Base-by-base conservation (phyloP, 2,888 invertebrate species). In the Pandemis corylana region DNA sequence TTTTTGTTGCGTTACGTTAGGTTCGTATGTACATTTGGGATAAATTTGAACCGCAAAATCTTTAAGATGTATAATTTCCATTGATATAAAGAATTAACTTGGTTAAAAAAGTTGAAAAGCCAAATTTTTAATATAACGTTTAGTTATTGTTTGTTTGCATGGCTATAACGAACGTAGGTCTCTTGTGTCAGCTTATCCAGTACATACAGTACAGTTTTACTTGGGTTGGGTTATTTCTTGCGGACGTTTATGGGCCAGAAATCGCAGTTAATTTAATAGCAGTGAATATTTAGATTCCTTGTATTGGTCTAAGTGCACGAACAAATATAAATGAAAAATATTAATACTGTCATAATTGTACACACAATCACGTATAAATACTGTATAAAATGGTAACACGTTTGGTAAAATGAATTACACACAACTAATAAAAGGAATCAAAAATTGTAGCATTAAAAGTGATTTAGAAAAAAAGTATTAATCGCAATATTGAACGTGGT, bases 341-440 rank as follows among this genome's bases (percentile, higher is more conserved):
- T 85, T 89, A 89, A 90, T 90, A 90, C 90, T 88, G 88, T 83
- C 77, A 68, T 76, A 78, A 82, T 83, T 46, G 83, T 80, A 81
- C 84, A 81, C 84, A 85, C 83, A 83, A 84, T 80, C 82, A 80
- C 76, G 78, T 81, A 84, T 80, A 81, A 80, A 83, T 75, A 77
- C 75, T 76, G 76, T 68, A 71, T 72, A 84, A 87, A 74, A 88
- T 89, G 89, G 89, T 89, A 89, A 90, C 89, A 85, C 81, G 83
- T 82, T 82, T 86, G 88, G 87, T 89, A 89, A 89, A 83, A 78
- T 80, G 78, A 83, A 78, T 77, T 80, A 78, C 83, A 83, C 85
- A 81, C 71, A 80, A 82, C 84, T 83, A 86, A 87, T 84, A 79
- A 77, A 83, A 87, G 83, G 85, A 84, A 82, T 83, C 84, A 74